Evolutionary conservation across 2,113 vertebrate species (phyloP), one percentile per base, ranked within the genome.

Genomic region (Scolopax mira): DNA sequence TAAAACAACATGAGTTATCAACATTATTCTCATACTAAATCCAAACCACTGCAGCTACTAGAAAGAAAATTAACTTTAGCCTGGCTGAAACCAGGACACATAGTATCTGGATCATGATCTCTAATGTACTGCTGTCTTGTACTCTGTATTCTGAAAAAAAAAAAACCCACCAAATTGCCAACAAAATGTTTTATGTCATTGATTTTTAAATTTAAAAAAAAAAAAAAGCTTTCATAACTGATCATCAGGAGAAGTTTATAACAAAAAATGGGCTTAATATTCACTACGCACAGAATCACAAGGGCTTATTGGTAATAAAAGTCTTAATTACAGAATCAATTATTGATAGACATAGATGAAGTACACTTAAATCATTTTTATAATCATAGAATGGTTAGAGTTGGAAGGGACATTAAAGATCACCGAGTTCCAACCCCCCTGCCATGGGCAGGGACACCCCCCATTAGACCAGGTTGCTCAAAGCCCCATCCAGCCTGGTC

Each of bases 291-390:
- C 4, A 88, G 67, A 88, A 57, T 52, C 57, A 90, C 61, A 64
- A 35, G 14, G 7, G 33, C 84, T 94, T 94, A 89, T 77, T 80
- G 55, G 67, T 67, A 96, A 93, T 94, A 96, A 93, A 91, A 91
- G 25, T 69, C 61, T 94, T 94, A 96, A 95, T 94, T 93, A 95
- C 89, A 88, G 79, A 65, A 80, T 93, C 91, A 75, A 78, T 92
- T 94, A 96, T 42, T 89, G 85, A 95, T 28, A 88, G 79, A 84
- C 48, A 84, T 85, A 94, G 86, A 95, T 92, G 75, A 96, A 88
- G 55, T 52, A 91, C n/a, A 48, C 14, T 60, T 89, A 41, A 42
- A 95, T 87, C 42, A 89, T 58, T 88, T 95, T 90, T 90, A 90
- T 80, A 54, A 54, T 30, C 28, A 30, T 30, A 52, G 51, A 28